Conservation (phyloP, 2,113 vertebrate genomes). For the Rhinolophus ferrumequinum region DNA sequence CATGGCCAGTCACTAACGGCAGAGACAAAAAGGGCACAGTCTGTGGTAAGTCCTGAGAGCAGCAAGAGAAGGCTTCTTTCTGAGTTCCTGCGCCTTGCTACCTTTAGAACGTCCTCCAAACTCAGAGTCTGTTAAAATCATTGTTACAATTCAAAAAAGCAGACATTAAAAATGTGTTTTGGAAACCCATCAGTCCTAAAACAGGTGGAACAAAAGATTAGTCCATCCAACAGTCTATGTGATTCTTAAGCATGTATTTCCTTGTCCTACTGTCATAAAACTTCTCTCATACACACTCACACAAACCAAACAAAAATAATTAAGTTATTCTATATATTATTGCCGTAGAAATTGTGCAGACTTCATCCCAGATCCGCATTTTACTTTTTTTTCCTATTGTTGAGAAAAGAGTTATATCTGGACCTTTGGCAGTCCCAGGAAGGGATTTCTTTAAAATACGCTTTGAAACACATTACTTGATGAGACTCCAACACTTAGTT, state of each 20-base stretch:
- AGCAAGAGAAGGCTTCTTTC: no score
- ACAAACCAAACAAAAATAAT: background rate
- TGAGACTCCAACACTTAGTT: background rate
- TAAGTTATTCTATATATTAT: background rate
- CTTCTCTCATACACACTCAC: background rate
- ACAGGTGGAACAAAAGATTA: background rate
- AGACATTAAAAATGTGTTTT: background rate
- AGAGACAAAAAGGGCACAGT: background rate
- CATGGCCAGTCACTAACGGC: conserved; percentile 83
- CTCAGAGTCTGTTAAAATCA: background rate
- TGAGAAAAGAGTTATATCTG: background rate
- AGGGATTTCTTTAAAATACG: background rate
- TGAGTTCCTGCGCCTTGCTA: background rate
- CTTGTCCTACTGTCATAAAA: background rate
- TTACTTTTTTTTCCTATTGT: background rate
- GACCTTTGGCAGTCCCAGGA: background rate
- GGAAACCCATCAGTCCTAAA: background rate
- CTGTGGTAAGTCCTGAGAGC: background rate
- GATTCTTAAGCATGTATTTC: background rate
- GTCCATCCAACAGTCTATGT: background rate
- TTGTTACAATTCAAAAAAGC: background rate
- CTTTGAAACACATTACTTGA: background rate
- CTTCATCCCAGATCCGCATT: background rate
- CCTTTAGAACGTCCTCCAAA: background rate
- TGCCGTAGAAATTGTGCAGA: background rate